phyloP scores from a whole-genome alignment of 2,797 vertebrate genomes.

The Bovichtus diacanthus region DNA sequence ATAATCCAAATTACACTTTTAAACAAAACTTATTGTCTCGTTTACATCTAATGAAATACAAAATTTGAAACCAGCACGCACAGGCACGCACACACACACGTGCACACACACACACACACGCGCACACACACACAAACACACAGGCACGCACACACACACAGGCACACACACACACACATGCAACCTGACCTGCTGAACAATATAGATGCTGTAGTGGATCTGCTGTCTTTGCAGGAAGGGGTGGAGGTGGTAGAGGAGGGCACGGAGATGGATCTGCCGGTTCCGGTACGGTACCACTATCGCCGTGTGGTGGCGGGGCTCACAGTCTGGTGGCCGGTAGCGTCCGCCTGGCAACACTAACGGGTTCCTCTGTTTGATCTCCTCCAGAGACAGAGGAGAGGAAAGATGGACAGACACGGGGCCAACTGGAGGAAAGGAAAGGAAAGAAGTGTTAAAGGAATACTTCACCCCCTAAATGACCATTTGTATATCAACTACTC shows the following conservation, averaged over 20 bases:
- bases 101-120: too few relatives aligned
- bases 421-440: conserved; percentile 86
- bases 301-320: conserved; percentile 91
- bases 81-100: not conserved
- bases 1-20: not conserved
- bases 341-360: conserved; percentile 88
- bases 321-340: conserved; percentile 90
- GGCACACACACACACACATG: not conserved
- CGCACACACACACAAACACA: too few relatives aligned
- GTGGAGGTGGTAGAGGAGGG: conserved; percentile 96
- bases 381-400: conserved; percentile 87
- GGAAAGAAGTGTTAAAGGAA: not conserved
- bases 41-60: not conserved
- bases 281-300: conserved; percentile 95
- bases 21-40: not conserved
- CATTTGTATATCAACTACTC: too few relatives aligned
- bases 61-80: too few relatives aligned
- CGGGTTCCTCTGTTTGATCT: conserved; percentile 91
- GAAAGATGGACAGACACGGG: conserved; percentile 91
- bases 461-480: too few relatives aligned
- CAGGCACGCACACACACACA: not conserved
- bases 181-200: conserved; percentile 92
- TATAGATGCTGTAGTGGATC: conserved; percentile 96
- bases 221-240: conserved; percentile 97
- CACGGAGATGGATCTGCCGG: conserved; percentile 91